Base-by-base conservation (phyloP, 2,797 vertebrate genomes). In the Ptychadena robeensis region DNA sequence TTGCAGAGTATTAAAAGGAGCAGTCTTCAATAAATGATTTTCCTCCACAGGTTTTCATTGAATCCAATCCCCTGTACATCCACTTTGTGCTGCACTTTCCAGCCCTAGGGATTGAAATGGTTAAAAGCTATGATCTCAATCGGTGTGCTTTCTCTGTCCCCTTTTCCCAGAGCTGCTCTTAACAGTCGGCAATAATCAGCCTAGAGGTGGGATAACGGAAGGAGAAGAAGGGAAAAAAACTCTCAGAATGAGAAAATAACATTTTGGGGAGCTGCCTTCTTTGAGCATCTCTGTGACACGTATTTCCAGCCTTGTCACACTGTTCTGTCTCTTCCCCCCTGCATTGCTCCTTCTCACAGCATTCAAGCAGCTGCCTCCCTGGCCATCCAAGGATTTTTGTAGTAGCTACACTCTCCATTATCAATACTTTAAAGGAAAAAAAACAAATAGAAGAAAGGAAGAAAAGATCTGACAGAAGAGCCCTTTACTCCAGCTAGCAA, bases 251-350 rank as follows among this genome's bases (percentile, higher is more conserved):
- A 93, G 91, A 88, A 88, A 92, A 90, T 84, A 86, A 86, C 89
- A 91, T 88, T 91, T 87, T 63, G 9, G n/a, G 91, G 93, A 91
- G 93, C 95, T 93, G 96, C 94, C 89, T 86, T 91, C 92, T 92
- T 91, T 94, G 89, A 92, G 93, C 87, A 90, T 91, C 93, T 74
- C 40, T 83, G 93, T 95, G 95, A 95, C 95, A 95, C 88, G 94
- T 91, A 90, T 93, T 91, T 85, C 88, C 85, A 89, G 91, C 93
- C 82, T 77, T 71, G 80, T 75, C 67, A 71, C 75, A 76, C 68
- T 74, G 76, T 44, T 73, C 75, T 68, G 75, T 34, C 67, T 31
- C 44, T 25, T 70, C 67, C 5, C 38, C 28, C 76, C 35, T 30
- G 35, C 48, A 78, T 67, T 82, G 31, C 82, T 59, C 79, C 35